phyloP scores from a whole-genome alignment of 2,888 invertebrate species.

The Reticulitermes lucifugus region DNA sequence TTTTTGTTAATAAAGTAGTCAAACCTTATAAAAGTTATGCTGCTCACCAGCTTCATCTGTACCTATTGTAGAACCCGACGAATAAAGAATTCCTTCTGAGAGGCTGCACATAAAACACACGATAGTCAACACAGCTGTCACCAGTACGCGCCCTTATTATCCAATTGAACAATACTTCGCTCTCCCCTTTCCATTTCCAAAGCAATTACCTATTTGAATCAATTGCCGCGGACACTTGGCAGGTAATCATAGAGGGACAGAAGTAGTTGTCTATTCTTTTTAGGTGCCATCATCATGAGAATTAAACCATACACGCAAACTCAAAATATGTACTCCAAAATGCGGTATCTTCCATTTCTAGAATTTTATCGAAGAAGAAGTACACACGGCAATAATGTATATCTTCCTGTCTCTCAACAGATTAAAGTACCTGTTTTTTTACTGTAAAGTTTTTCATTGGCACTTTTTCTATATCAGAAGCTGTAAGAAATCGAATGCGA shows the following conservation, averaged over 20 bases:
- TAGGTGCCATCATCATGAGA: conserved; percentile 2
- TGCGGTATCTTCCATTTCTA: no score
- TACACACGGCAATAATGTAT: no score
- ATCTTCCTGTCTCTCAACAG: no score
- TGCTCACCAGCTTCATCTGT: not conserved
- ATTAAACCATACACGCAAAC: not conserved
- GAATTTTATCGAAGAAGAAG: no score
- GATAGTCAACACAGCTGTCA: conserved; percentile 3
- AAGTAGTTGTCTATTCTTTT: conserved; percentile 1
- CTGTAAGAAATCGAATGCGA: no score
- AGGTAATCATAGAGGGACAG: conserved; percentile 1
- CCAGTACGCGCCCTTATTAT: conserved; percentile 26
- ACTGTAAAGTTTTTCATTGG: no score
- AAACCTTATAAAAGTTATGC: not conserved
- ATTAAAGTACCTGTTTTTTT: no score
- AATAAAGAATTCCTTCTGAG: not conserved
- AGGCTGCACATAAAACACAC: not conserved
- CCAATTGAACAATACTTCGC: conserved; percentile 21
- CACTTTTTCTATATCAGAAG: no score
- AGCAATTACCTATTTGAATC: conserved; percentile 40
- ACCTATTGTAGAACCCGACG: not conserved
- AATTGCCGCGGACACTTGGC: conserved; percentile 5
- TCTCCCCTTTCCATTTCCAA: not conserved
- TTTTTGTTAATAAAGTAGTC: not conserved
- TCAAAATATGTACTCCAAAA: no score